Conservation (phyloP, 2,888 invertebrate species). For the Eilema griseolum region DNA sequence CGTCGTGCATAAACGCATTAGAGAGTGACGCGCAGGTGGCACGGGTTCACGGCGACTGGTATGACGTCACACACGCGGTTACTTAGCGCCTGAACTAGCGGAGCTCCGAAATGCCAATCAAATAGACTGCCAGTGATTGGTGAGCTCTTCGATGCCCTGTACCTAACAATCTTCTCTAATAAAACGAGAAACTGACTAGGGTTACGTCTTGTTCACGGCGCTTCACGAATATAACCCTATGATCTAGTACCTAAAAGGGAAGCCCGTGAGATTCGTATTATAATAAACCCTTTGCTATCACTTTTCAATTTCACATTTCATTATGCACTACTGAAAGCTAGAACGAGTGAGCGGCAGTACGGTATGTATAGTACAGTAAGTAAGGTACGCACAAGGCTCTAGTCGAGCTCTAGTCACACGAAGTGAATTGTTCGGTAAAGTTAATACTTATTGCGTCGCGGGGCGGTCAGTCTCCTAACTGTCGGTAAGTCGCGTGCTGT, state of each 20-base stretch:
- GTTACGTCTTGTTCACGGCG: not conserved
- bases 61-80: not conserved
- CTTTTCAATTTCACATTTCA: too few relatives aligned
- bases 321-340: not conserved
- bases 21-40: not conserved
- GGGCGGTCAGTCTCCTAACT: not conserved
- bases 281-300: too few relatives aligned
- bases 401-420: not conserved
- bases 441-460: not conserved
- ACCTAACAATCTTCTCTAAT: not conserved
- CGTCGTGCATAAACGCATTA: constrained; percentile 10
- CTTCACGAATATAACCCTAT: not conserved
- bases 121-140: not conserved
- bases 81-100: constrained; percentile 1
- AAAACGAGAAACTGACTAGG: not conserved
- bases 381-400: not conserved
- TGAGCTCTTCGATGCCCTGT: not conserved
- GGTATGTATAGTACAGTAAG: not conserved
- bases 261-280: too few relatives aligned
- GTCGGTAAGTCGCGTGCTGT: not conserved
- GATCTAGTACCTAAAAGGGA: too few relatives aligned
- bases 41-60: not conserved
- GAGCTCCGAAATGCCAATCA: not conserved
- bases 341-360: not conserved
- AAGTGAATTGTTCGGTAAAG: not conserved